These are phyloP conservation scores for Perdix hodgsoniae DNA, from an alignment of 2,797 vertebrate species.

Conservation along the genomic window DNA sequence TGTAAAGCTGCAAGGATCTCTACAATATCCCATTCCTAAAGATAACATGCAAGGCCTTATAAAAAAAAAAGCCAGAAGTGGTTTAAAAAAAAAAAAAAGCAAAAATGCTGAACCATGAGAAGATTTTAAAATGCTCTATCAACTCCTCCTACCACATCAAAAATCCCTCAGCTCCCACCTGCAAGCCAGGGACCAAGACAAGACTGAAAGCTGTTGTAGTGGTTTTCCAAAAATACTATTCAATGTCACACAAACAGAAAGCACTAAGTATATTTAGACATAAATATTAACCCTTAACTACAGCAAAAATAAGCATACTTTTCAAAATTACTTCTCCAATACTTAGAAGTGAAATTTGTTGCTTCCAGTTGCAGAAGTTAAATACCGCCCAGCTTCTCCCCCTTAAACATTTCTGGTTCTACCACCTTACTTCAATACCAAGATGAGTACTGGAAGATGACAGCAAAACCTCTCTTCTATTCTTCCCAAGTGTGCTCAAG, in stretches of 20 bases:
- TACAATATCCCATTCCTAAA: background rate
- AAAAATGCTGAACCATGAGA: background rate
- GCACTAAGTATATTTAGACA: background rate
- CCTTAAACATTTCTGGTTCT: background rate
- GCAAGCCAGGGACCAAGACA: background rate
- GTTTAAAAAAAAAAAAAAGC: background rate
- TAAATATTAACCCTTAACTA: background rate
- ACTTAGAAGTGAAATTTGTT: background rate
- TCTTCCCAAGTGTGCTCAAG: background rate
- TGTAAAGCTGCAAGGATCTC: background rate
- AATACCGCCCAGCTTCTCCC: background rate
- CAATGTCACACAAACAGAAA: background rate
- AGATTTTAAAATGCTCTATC: background rate
- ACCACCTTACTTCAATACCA: background rate
- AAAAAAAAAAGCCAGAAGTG: background rate
- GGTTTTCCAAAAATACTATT: background rate
- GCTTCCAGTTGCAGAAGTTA: background rate
- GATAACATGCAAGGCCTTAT: fast-evolving
- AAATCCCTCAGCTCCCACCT: background rate
- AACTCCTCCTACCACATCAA: background rate
- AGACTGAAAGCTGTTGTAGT: background rate
- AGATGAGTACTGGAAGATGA: background rate
- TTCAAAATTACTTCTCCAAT: background rate
- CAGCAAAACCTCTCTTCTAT: background rate
- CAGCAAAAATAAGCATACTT: background rate